Evolutionary conservation across 1,140 invertebrate genomes (phyloP).

Genomic region (Psilanteris sp.): DNA sequence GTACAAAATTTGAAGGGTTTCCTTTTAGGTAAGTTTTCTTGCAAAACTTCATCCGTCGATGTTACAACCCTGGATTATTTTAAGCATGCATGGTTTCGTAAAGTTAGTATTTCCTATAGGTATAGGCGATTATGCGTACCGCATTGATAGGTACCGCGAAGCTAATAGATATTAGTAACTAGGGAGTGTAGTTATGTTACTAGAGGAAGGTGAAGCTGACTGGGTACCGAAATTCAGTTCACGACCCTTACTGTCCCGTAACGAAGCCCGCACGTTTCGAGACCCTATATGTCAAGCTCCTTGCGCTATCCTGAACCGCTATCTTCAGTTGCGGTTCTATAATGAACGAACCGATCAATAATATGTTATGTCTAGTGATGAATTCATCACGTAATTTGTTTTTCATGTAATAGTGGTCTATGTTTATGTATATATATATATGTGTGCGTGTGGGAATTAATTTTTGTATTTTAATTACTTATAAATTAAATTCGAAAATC

Average conservation of each 20-base stretch:
- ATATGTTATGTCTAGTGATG: constrained; percentile 25
- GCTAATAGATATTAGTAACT: constrained; percentile 42
- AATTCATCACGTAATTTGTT: too few relatives aligned
- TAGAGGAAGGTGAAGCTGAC: constrained; percentile 31
- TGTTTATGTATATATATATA: too few relatives aligned
- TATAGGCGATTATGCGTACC: constrained; percentile 69
- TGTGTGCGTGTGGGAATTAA: too few relatives aligned
- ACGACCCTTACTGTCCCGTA: constrained; percentile 63
- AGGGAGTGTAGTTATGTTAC: constrained; percentile 41
- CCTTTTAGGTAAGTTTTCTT: constrained; percentile 22
- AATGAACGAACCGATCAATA: constrained; percentile 72
- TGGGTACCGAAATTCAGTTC: constrained; percentile 57
- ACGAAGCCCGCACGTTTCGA: constrained; percentile 64
- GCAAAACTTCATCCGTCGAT: constrained; percentile 56
- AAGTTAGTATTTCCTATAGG: constrained; percentile 35
- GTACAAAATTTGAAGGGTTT: constrained; percentile 19
- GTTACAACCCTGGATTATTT: constrained; percentile 55
- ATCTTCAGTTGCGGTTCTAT: constrained; percentile 51
- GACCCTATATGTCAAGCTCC: constrained; percentile 62
- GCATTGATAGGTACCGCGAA: constrained; percentile 60
- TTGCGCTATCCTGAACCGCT: constrained; percentile 55
- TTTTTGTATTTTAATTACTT: too few relatives aligned
- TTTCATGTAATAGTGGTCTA: too few relatives aligned
- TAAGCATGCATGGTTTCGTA: constrained; percentile 44
- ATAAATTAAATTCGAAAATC: too few relatives aligned